Base-by-base conservation (phyloP, 2,888 invertebrate genomes). In the Leucania comma region DNA sequence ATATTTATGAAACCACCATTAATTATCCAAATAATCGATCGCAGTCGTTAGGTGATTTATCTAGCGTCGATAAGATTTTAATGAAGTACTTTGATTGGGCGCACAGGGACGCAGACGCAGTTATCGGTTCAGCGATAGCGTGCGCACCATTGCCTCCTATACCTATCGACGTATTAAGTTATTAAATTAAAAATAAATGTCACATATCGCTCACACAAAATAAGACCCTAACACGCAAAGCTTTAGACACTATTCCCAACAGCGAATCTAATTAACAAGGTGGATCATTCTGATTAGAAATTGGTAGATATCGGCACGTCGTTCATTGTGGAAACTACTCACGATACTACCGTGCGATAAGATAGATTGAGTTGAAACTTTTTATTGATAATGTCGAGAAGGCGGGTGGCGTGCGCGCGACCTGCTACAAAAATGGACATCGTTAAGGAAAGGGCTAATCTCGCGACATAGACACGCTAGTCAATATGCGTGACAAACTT, bases 51-150 rank as follows among this genome's bases (percentile, higher is more conserved):
- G 89, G 95, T 96, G 95, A 96, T 96, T 96, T 96, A 96, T 96
- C 95, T 95, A 93, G 92, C 91, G 92, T 90, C 94, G 96, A 96
- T 96, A 96, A 96, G 94, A 94, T 95, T 95, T 96, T 96, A 96
- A 96, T 96, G 95, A 96, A 95, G 96, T 95, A 95, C 95, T 95
- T 94, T 95, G 95, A 95, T 95, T 95, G 95, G 95, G 94, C 90
- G 93, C 93, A 90, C 95, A 93, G 86, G 92, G 93, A 93, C 89
- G 81, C 83, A 89, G 92, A 91, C 92, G 90, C 81, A 85, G 92
- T 94, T 95, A 95, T 96, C 95, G 90, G 87, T 84, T 82, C 76
- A 78, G 81, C 90, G 95, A 94, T 94, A 95, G 91, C 92, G 91
- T 89, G 91, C 89, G 92, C 93, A 90, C 92, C 94, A 91, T 89